Evolutionary conservation across 1,140 invertebrate species (phyloP), one percentile per base, ranked within the genome.

Genomic region (Protaetia brevitarsis): DNA sequence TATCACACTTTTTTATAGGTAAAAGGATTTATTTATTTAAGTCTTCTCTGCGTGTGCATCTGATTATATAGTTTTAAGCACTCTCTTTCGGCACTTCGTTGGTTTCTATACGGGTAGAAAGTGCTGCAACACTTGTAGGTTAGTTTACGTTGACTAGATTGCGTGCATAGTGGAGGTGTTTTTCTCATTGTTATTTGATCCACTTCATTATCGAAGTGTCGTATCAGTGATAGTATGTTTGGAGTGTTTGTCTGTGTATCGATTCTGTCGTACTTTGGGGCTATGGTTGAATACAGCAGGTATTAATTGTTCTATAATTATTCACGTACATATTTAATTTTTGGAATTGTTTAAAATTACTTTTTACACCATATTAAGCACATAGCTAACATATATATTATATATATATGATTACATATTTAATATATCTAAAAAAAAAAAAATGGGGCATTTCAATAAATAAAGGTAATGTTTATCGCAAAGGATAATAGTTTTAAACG

Each of bases 91-190:
- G 41, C 41, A 45, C 16, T 45, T 45, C 16, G 23, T 21, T 45
- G 41, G 41, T 45, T 45, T 45, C 41, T 45, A 45, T 45, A 45
- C 41, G n/a, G 41, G n/a, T 45, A 45, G 41, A 45, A 45, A 45
- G 41, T 45, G 16, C 23, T 45, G 41, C 41, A 45, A 45, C 41
- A 45, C 16, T 19, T 45, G 41, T 45, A 45, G 23, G 19, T 21
- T 45, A 16, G n/a, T 45, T 45, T 45, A 21, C 41, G 41, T 19
- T 19, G 41, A 45, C 41, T 45, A 45, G 41, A 45, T 45, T 45
- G 41, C 41, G 16, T 13, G 41, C 7, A 10, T 19, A 45, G 41
- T 45, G 41, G 41, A 45, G 41, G 41, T 45, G 41, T 19, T 45
- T 45, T 45, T 45, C 41, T 45, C 16, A 45, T 45, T 45, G 41